Evolutionary conservation across 2,113 vertebrate genomes (phyloP), one percentile per base, ranked within the genome.

Genomic region (Cyanistes caeruleus): DNA sequence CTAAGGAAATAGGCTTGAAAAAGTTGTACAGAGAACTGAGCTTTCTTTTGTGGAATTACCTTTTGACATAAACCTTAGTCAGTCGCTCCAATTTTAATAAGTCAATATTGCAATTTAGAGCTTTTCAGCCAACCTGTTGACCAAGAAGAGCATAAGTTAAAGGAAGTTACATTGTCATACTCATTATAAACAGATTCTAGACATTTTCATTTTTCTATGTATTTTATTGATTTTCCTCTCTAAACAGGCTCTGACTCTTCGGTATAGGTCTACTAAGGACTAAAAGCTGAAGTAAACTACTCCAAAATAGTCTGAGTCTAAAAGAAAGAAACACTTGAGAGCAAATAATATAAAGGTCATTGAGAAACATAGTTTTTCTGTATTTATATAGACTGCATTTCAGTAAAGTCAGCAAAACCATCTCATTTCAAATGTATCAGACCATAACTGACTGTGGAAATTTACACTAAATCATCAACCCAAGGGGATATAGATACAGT

Each of bases 1-100:
- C 68, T 69, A 93, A 60, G 44, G 84, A 93, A 96, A 95, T 37
- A 84, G 30, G 14, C 69, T 87, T 92, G 37, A 65, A 87, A 81
- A 85, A 76, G 28, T 69, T 92, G 43, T 28, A 60, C 23, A 75
- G 49, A 82, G 6, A 21, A 68, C 79, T 33, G 11, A 48, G 41
- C 44, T 83, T 78, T 84, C 69, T 92, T 96, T 70, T 74, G 52
- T 69, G 60, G 30, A 6, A 46, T 67, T 94, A 73, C 62, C 46
- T 90, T 97, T 91, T 89, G 82, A 89, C 70, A 91, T 0, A 17
- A 95, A 46, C 37, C 27, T 90, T 53, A 81, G 37, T 31, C 7
- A 86, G 25, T 84, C 0, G 11, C 14, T 90, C 33, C 3, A 9
- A 70, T 84, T 90, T 69, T 3, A 3, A 74, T 53, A 70, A 87